Evolutionary conservation across 1,140 invertebrate genomes (phyloP), one percentile per base, ranked within the genome.

Genomic region (Teleopsis dalmanni): DNA sequence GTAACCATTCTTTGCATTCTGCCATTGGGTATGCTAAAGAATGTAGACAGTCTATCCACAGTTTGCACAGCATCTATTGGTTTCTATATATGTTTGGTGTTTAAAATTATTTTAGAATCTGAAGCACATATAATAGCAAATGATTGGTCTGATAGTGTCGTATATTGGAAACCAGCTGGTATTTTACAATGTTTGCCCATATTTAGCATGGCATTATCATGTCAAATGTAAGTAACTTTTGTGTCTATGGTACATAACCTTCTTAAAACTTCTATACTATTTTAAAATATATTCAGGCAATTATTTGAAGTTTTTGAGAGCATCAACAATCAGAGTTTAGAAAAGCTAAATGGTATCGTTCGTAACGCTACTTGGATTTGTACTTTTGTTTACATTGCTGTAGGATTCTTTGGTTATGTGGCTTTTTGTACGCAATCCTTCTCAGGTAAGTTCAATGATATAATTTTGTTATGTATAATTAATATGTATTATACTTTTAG

Each of bases 331-430:
- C 81, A 87, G 26, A 88, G 88, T 10, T 67, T 95, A 31, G 88
- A 91, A 52, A 88, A 87, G 65, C 90, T 97, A 81, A 93, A 94
- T 64, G 68, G 77, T 52, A 83, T 96, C 45, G 85, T 95, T 3
- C 81, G 82, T 59, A 83, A 85, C 51, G 93, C 94, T 13, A 84
- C 97, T 23, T 89, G 91, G 74, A 85, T 97, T 55, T 96, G 93
- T 71, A 88, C 90, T 36, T 72, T 77, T n/a, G 85, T 95, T 11
- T 88, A 90, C 58, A 79, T 88, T 51, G 82, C 81, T 51, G 86
- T 96, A 48, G 95, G 95, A 35, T 82, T 94, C 59, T 95, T 96
- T 74, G 95, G 95, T 7, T 98, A 98, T 72, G 82, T 97, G 53
- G 91, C 92, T 14, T 96, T 93, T 75, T 84, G 81, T 53, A 81